A percentile compares a stretch with the other conserved stretches of the same genome.
Evolutionary conservation across 2,888 invertebrate genomes (phyloP).

Genomic region (Falcaria lacertinaria): DNA sequence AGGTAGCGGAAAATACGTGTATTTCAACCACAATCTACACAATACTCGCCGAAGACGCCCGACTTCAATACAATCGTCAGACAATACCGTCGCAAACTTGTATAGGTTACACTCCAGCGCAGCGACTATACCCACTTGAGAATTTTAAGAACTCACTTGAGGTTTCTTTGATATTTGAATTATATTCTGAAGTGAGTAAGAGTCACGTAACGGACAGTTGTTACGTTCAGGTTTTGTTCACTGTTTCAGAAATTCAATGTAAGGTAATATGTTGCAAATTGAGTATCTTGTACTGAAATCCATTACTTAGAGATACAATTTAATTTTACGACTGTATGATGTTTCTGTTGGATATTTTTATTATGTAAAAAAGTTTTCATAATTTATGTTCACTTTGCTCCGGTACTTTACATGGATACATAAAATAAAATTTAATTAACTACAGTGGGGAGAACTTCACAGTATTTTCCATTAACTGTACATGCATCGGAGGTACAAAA

Average conservation of each 20-base stretch:
- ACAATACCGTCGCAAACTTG: neutral
- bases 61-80: neutral
- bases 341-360: too few relatives aligned
- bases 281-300: too few relatives aligned
- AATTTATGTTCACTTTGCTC: neutral
- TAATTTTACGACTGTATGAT: too few relatives aligned
- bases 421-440: neutral
- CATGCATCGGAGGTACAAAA: constrained; percentile 35
- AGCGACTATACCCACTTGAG: neutral
- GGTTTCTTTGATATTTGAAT: constrained; percentile 1
- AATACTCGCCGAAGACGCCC: neutral
- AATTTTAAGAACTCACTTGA: neutral
- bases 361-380: neutral
- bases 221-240: neutral
- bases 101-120: neutral
- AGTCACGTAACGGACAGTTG: neutral
- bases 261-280: too few relatives aligned
- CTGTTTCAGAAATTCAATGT: too few relatives aligned
- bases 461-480: constrained; percentile 37
- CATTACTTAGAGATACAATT: too few relatives aligned
- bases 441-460: constrained; percentile 8
- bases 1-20: too few relatives aligned
- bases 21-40: neutral
- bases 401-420: neutral
- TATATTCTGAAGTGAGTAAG: too few relatives aligned